Evolutionary conservation across 1,140 invertebrate species (phyloP).

Genomic region (Anastrepha obliqua): DNA sequence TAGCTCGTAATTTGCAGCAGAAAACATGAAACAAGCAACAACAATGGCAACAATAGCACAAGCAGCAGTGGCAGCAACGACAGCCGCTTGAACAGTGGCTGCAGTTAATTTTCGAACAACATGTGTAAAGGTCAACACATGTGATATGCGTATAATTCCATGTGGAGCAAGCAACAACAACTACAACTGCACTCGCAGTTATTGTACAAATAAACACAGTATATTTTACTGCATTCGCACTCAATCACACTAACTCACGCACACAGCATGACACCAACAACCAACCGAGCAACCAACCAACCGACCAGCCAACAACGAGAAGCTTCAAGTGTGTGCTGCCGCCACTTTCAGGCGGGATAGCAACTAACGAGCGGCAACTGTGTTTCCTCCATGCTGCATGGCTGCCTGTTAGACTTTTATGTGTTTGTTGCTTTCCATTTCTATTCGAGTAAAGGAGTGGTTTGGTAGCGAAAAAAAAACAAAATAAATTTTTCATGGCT

Average conservation of each 20-base stretch:
- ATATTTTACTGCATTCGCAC: background rate
- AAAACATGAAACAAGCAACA: conserved; percentile 14
- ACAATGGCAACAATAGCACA: background rate
- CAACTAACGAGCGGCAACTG: conserved; percentile 20
- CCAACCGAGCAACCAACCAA: background rate
- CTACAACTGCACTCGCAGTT: background rate
- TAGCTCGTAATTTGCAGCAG: conserved; percentile 31
- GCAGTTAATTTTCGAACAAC: conserved; percentile 47
- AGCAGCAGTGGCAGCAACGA: background rate
- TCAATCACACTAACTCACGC: background rate
- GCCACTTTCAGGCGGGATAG: background rate
- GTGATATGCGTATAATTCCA: conserved; percentile 39
- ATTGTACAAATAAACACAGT: background rate
- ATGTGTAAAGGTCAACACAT: conserved; percentile 51
- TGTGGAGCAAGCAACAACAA: conserved; percentile 33
- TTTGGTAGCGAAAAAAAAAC: background rate
- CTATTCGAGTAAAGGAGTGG: background rate
- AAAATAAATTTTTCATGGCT: background rate
- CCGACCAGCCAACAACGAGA: background rate
- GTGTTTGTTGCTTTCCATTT: conserved; percentile 8
- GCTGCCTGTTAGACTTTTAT: background rate
- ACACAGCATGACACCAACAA: conserved; percentile 8
- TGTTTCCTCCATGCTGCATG: background rate
- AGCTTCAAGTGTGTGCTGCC: background rate
- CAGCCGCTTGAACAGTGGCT: background rate